phyloP scores from a whole-genome alignment of 2,797 vertebrate genomes.

The Hyperoplus immaculatus region DNA sequence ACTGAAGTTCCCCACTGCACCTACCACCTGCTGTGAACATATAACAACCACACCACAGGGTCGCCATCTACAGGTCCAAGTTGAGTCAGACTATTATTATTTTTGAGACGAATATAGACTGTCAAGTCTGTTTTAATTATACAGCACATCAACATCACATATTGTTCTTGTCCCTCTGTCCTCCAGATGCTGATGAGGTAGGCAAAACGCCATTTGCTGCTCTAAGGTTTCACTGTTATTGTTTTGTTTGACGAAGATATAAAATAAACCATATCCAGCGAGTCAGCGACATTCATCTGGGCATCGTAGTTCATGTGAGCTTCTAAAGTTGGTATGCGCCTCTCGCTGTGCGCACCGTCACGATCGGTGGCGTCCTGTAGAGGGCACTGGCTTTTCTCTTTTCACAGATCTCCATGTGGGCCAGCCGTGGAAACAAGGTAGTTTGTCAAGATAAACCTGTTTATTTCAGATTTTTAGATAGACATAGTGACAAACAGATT shows the following conservation, averaged over 20 bases:
- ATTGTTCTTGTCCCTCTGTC: background rate
- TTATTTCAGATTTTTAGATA: conserved; percentile 13
- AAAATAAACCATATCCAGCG: background rate
- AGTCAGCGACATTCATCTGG: background rate
- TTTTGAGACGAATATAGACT: background rate
- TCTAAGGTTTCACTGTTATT: background rate
- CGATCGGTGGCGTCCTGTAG: conserved; percentile 70
- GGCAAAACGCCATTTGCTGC: background rate
- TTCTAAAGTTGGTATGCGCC: background rate
- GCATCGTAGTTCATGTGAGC: background rate
- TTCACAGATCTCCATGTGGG: conserved; percentile 40
- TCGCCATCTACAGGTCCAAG: conserved; percentile 60
- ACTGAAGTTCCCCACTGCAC: background rate
- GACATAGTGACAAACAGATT: conserved; percentile 9
- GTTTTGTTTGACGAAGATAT: background rate
- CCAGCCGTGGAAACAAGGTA: conserved; percentile 1
- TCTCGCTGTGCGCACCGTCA: conserved; percentile 12
- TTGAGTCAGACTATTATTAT: background rate
- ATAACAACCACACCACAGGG: conserved; percentile 39
- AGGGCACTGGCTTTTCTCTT: conserved; percentile 81
- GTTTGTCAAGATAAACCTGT: conserved; percentile 31
- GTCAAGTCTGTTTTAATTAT: background rate
- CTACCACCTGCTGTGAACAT: conserved; percentile 16
- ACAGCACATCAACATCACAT: background rate
- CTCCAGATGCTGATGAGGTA: background rate